phyloP scores from a whole-genome alignment of 2,888 invertebrate genomes.

The Amorpha juglandis region DNA sequence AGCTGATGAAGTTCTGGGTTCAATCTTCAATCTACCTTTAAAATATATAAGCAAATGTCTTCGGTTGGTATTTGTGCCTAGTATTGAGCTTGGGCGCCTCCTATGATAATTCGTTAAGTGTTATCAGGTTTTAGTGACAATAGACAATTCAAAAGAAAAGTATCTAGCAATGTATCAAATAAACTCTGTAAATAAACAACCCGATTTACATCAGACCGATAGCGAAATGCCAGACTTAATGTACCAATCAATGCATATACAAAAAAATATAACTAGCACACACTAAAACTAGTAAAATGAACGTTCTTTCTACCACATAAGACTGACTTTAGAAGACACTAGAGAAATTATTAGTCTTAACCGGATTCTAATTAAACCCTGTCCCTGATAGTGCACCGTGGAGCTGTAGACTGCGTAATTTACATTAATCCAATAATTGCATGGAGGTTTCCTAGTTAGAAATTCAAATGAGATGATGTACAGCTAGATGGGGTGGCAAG shows the following conservation, averaged over 20 bases:
- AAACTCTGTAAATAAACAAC: neutral
- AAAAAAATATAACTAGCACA: conserved; percentile 18
- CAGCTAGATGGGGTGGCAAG: conserved; percentile 73
- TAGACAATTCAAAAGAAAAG: too few species aligned
- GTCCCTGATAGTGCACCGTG: conserved; percentile 83
- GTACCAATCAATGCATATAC: conserved; percentile 22
- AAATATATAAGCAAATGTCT: too few species aligned
- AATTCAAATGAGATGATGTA: conserved; percentile 95
- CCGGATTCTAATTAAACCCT: conserved; percentile 83
- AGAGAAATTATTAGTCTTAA: conserved; percentile 78
- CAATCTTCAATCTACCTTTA: too few species aligned
- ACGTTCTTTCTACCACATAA: conserved; percentile 52
- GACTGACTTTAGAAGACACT: conserved; percentile 60
- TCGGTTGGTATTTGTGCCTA: too few species aligned
- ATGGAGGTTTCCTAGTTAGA: conserved; percentile 96
- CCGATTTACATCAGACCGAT: conserved; percentile 15
- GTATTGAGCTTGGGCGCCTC: too few species aligned
- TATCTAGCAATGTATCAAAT: neutral
- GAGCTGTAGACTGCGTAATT: conserved; percentile 91
- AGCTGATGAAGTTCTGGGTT: too few species aligned
- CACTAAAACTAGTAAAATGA: conserved; percentile 34
- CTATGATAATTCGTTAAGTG: too few species aligned
- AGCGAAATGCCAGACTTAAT: conserved; percentile 11
- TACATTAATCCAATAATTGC: conserved; percentile 97
- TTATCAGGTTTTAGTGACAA: too few species aligned